A percentile compares a stretch with the other conserved stretches of the same genome.
Conservation (phyloP, 2,888 invertebrate species). For the Parthenolecanium corni region DNA sequence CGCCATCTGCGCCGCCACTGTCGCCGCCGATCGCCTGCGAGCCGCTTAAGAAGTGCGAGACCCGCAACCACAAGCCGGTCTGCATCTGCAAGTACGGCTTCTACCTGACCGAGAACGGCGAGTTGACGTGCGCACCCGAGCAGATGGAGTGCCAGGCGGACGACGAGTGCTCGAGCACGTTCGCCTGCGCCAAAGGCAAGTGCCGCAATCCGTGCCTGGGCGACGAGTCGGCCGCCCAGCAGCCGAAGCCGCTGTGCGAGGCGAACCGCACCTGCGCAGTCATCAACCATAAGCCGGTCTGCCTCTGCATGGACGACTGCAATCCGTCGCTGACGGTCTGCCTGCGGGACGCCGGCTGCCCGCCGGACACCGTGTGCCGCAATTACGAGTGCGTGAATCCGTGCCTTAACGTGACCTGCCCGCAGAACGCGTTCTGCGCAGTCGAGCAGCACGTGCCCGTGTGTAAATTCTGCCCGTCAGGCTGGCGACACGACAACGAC, state of each 20-base stretch:
- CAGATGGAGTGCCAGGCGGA: constrained; percentile 65
- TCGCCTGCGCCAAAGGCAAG: constrained; percentile 65
- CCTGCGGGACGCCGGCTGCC: constrained; percentile 78
- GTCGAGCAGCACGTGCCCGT: constrained; percentile 89
- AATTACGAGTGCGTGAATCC: constrained; percentile 85
- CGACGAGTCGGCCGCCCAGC: constrained; percentile 39
- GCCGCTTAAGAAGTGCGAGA: constrained; percentile 70
- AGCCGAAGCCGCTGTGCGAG: constrained; percentile 54
- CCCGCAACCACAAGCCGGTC: constrained; percentile 67
- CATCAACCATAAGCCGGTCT: constrained; percentile 72
- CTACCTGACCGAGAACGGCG: constrained; percentile 74
- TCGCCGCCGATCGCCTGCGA: constrained; percentile 9
- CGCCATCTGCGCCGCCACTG: background rate
- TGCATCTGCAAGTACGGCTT: constrained; percentile 84
- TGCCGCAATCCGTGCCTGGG: constrained; percentile 70
- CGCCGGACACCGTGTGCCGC: constrained; percentile 69
- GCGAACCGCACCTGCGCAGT: constrained; percentile 78
- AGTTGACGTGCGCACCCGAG: constrained; percentile 74
- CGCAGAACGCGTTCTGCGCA: constrained; percentile 74
- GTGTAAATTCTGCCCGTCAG: constrained; percentile 91
- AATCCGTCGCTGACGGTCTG: constrained; percentile 77
- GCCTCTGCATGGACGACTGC: constrained; percentile 78
- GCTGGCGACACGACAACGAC: constrained; percentile 73
- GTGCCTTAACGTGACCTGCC: constrained; percentile 73
- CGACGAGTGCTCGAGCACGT: constrained; percentile 73